A percentile compares a stretch with the other conserved stretches of the same genome.
phyloP scores from a whole-genome alignment of 2,113 vertebrate genomes.

The Propithecus coquereli region DNA sequence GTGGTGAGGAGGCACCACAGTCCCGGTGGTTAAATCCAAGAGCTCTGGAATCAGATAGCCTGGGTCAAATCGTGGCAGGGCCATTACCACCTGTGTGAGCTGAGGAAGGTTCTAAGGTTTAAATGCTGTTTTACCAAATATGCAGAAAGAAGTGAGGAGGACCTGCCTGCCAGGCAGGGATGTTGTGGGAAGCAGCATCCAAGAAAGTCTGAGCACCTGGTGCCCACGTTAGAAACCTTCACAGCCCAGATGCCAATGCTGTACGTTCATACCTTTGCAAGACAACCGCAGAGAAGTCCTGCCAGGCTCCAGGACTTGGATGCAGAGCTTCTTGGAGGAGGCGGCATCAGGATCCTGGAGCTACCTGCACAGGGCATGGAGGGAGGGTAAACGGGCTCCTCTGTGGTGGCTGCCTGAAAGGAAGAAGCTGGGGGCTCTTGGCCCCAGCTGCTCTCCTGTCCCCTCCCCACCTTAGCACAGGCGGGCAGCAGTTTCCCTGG shows the following conservation, averaged over 20 bases:
- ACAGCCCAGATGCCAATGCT: not conserved
- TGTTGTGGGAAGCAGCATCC: not conserved
- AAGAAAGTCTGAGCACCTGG: not conserved
- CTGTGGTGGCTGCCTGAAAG: not conserved
- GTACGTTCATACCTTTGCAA: not conserved
- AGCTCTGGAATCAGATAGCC: not conserved
- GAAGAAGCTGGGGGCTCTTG: not conserved
- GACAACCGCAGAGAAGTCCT: not conserved
- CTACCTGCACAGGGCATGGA: not conserved
- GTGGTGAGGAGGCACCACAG: not conserved
- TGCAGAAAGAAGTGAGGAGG: not conserved
- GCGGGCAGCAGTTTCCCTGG: not conserved
- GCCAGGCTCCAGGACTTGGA: not conserved
- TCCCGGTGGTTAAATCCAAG: not conserved
- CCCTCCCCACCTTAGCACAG: not conserved
- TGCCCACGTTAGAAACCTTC: not conserved
- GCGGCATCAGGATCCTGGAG: not conserved
- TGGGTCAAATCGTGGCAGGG: not conserved
- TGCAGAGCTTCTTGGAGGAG: not conserved
- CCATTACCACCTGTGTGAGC: not conserved
- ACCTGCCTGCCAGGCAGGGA: not conserved
- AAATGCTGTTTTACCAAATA: not conserved
- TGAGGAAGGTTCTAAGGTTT: not conserved
- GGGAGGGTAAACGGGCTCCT: not conserved
- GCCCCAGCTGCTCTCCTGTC: not conserved